These are phyloP conservation scores for Tipula vernalis DNA, from an alignment of 2,888 invertebrate genomes.

Conservation along the genomic window DNA sequence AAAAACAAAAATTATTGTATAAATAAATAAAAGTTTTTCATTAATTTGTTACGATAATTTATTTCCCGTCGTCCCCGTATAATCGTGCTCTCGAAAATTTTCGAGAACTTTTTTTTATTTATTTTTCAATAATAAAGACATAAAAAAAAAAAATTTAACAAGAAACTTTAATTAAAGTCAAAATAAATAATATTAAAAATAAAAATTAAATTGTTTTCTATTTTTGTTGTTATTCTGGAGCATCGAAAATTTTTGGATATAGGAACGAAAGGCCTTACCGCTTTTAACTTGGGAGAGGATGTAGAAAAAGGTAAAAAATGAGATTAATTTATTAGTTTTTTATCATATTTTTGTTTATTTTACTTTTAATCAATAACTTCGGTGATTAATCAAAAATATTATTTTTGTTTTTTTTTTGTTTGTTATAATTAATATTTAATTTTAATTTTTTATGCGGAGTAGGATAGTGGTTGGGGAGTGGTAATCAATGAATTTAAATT, in stretches of 20 bases:
- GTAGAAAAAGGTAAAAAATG: neutral
- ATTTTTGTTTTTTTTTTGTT: no score
- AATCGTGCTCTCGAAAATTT: neutral
- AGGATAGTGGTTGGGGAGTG: neutral
- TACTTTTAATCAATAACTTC: neutral
- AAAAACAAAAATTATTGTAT: neutral
- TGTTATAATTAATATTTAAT: neutral
- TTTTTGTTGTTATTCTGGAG: neutral
- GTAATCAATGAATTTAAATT: neutral
- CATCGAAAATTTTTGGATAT: neutral
- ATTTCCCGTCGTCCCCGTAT: neutral
- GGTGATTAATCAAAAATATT: neutral
- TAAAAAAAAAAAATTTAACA: neutral
- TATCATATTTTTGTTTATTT: neutral
- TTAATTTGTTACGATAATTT: constrained; percentile 4
- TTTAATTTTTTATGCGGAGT: neutral
- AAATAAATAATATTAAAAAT: neutral
- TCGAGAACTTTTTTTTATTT: neutral
- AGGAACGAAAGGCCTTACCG: neutral
- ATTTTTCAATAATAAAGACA: neutral
- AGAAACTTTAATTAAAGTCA: neutral
- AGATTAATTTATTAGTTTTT: neutral
- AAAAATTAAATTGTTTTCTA: neutral
- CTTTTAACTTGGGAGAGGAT: neutral
- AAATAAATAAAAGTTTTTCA: neutral